Evolutionary conservation across 2,113 vertebrate species (phyloP).

Genomic region (Centrocercus urophasianus): DNA sequence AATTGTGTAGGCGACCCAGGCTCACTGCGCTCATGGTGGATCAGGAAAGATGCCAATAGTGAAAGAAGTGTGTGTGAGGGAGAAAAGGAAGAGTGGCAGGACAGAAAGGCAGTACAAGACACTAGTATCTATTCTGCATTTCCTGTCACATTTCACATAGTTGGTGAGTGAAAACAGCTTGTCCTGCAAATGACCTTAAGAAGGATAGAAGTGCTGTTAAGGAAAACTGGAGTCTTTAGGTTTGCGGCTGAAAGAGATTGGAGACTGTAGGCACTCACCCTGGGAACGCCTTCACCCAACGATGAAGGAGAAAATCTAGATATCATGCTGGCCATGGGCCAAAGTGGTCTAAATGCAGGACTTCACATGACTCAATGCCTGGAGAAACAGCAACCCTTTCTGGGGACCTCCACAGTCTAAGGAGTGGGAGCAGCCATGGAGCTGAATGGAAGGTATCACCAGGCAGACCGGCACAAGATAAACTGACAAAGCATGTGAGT

Average conservation of each 20-base stretch:
- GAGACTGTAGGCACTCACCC: background rate
- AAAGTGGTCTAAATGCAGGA: background rate
- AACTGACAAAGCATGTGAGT: background rate
- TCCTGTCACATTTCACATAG: background rate
- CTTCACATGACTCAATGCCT: fast-evolving
- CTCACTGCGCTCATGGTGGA: background rate
- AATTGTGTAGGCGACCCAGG: slow-evolving; percentile 49
- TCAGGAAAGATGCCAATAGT: slow-evolving; percentile 15
- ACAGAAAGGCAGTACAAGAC: background rate
- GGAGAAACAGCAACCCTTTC: background rate
- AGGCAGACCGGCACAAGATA: background rate
- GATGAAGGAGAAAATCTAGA: background rate
- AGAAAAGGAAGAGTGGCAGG: background rate
- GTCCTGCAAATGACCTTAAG: slow-evolving; percentile 21
- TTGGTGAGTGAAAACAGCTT: background rate
- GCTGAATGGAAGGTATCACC: background rate
- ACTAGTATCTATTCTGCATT: background rate
- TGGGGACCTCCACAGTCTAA: background rate
- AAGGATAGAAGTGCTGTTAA: background rate
- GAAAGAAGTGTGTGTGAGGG: background rate
- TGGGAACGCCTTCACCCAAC: background rate
- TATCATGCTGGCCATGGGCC: background rate
- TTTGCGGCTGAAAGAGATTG: background rate
- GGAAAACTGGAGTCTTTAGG: background rate
- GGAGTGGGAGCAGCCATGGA: fast-evolving